Evolutionary conservation across 2,113 vertebrate genomes (phyloP).

Genomic region (Ascaphus truei): DNA sequence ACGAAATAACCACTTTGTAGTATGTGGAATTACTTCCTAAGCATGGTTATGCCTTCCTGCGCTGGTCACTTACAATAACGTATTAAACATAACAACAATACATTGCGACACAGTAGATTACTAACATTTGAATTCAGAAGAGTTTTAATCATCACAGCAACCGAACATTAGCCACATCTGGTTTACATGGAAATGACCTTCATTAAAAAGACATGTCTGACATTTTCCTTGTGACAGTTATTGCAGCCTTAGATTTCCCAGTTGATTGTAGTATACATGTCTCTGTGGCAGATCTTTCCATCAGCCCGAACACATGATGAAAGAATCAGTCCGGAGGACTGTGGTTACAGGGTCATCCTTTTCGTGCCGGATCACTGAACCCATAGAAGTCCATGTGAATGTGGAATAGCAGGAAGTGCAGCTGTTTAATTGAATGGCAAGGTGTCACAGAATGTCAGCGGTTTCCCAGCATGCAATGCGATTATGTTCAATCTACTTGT

Average conservation of each 20-base stretch:
- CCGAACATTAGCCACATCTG: not conserved
- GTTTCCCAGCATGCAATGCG: not conserved
- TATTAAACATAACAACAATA: too few species aligned
- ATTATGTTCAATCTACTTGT: constrained; percentile 6
- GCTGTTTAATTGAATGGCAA: constrained; percentile 7
- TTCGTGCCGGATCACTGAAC: constrained; percentile 10
- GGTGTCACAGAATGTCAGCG: constrained; percentile 1
- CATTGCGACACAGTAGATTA: too few species aligned
- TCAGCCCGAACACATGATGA: constrained; percentile 54
- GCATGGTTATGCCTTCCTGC: too few species aligned
- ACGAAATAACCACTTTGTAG: too few species aligned
- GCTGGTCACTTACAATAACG: too few species aligned
- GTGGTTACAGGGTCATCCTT: not conserved
- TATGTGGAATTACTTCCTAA: too few species aligned
- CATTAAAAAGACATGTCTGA: constrained; percentile 62
- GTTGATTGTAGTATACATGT: constrained; percentile 46
- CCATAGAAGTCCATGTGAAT: not conserved
- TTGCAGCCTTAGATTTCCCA: constrained; percentile 54
- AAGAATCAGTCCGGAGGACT: constrained; percentile 39
- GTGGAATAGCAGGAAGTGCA: not conserved
- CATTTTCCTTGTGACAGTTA: constrained; percentile 59
- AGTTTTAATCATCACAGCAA: not conserved
- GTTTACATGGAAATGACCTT: constrained; percentile 36
- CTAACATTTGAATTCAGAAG: not conserved
- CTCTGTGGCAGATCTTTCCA: constrained; percentile 52